Conservation (phyloP, 1,140 invertebrate species). For the Dreissena polymorpha region DNA sequence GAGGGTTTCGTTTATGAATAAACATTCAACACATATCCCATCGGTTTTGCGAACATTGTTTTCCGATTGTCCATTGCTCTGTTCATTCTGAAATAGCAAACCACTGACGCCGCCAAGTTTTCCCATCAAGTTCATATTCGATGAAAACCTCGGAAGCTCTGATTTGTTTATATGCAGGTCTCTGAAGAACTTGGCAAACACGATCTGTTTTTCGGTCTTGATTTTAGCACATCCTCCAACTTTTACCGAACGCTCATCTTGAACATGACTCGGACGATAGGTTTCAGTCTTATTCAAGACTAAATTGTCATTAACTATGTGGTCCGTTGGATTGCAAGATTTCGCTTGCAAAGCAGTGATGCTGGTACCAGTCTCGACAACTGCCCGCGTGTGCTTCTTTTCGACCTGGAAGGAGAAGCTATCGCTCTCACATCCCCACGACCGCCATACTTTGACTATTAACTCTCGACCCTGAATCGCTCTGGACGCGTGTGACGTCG, state of each 20-base stretch:
- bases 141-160: background rate
- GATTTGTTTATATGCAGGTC: background rate
- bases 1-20: too few relatives aligned
- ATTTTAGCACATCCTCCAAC: background rate
- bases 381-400: background rate
- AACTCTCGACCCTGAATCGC: background rate
- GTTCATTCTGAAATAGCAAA: background rate
- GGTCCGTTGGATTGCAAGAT: background rate
- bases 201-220: background rate
- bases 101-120: background rate
- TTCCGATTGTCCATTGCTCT: background rate
- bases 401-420: conserved; percentile 9
- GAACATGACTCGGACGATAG: background rate
- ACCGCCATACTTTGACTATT: conserved; percentile 27
- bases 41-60: background rate
- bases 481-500: background rate
- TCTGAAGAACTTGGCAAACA: conserved; percentile 3
- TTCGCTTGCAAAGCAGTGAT: background rate
- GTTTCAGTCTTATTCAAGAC: background rate
- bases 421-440: conserved; percentile 20
- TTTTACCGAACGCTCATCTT: background rate
- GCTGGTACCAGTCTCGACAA: background rate
- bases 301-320: background rate
- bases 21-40: background rate
- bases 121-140: background rate